Percentiles rank a stretch among this genome's conserved stretches.
Conservation (phyloP, 2,888 invertebrate species). For the Tachystola acroxantha region DNA sequence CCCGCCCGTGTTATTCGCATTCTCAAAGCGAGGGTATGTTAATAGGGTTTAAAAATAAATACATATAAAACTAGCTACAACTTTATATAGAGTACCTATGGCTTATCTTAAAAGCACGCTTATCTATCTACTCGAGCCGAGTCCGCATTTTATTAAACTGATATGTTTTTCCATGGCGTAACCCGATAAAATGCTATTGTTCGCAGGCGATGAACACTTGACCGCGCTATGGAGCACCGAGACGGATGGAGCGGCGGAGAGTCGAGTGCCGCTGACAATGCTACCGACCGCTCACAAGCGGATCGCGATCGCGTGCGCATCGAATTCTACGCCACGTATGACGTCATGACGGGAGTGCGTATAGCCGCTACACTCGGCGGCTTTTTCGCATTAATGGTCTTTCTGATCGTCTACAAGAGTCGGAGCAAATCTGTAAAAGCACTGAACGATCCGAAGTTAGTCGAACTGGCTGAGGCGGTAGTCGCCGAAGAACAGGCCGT, state of each 20-base stretch:
- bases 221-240: conserved; percentile 65
- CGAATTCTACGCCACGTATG: conserved; percentile 93
- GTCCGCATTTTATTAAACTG: not conserved
- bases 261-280: conserved; percentile 51
- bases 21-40: too few relatives aligned
- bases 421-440: conserved; percentile 87
- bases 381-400: conserved; percentile 94
- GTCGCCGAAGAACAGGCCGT: conserved; percentile 82
- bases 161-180: conserved; percentile 4
- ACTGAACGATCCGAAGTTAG: conserved; percentile 87
- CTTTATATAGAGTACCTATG: too few relatives aligned
- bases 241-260: conserved; percentile 62
- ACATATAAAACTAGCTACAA: too few relatives aligned
- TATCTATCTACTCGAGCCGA: too few relatives aligned
- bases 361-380: conserved; percentile 95
- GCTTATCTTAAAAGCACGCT: conserved; percentile 14
- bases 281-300: conserved; percentile 52
- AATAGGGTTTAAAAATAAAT: too few relatives aligned
- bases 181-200: conserved; percentile 31
- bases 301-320: conserved; percentile 85
- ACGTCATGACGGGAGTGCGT: conserved; percentile 95
- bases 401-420: conserved; percentile 94
- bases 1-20: too few relatives aligned
- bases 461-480: conserved; percentile 87
- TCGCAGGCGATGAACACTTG: conserved; percentile 71